Conservation (phyloP, 2,888 invertebrate genomes). For the Drosophila pseudotakahashii region DNA sequence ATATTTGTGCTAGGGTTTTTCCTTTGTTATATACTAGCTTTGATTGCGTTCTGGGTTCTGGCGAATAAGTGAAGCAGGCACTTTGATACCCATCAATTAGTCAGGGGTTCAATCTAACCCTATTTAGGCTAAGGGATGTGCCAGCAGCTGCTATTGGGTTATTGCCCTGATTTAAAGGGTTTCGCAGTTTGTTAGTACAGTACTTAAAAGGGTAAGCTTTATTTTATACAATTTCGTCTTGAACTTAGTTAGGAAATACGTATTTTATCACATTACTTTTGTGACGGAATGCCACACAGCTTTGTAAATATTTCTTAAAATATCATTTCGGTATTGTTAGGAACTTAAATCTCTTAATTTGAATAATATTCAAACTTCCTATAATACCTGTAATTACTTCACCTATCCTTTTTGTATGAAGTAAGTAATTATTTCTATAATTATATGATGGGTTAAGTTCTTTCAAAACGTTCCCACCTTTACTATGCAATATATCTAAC, state of each 20-base stretch:
- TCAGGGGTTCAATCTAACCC: not conserved
- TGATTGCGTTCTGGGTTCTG: constrained; percentile 27
- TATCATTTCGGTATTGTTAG: no score
- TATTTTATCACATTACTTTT: no score
- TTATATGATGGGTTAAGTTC: not conserved
- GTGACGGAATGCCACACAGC: no score
- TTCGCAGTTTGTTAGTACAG: not conserved
- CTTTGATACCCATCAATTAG: constrained; percentile 19
- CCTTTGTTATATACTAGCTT: constrained; percentile 44
- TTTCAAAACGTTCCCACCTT: not conserved
- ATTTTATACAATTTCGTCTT: not conserved
- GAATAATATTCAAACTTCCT: no score
- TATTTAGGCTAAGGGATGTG: not conserved
- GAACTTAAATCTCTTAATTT: no score
- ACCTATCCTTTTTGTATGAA: not conserved
- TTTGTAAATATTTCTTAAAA: no score
- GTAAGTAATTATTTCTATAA: not conserved
- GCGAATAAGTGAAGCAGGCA: constrained; percentile 21
- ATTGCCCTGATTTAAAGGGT: not conserved
- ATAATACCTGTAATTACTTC: no score
- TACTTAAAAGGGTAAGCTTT: not conserved
- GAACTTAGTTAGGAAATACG: no score
- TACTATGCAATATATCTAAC: not conserved
- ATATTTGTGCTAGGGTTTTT: constrained; percentile 40
- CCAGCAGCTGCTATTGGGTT: not conserved